phyloP scores from a whole-genome alignment of 2,888 invertebrate species.

The Tolmerus cingulatus region DNA sequence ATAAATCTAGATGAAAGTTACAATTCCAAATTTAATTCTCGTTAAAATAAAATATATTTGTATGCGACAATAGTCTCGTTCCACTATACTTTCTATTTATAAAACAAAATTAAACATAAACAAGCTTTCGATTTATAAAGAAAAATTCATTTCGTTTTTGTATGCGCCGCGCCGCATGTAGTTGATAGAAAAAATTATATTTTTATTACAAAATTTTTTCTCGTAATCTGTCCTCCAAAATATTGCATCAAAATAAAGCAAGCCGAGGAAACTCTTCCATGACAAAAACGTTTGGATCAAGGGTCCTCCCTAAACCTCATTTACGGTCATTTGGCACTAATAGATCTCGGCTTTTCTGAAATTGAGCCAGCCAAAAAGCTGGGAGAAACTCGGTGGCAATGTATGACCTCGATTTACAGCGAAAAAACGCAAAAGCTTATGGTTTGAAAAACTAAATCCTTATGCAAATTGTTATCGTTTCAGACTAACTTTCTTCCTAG shows the following conservation, averaged over 20 bases:
- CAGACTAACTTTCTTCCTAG: neutral
- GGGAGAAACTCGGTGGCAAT: neutral
- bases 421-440: neutral
- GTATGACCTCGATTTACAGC: neutral
- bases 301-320: neutral
- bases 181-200: neutral
- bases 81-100: no score
- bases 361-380: neutral
- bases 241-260: neutral
- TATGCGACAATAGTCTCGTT: no score
- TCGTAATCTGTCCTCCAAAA: neutral
- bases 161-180: neutral
- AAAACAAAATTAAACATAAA: no score
- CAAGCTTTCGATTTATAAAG: no score
- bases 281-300: neutral
- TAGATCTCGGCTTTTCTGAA: conserved; percentile 10
- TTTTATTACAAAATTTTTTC: neutral
- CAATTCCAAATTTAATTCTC: no score
- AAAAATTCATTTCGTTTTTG: neutral
- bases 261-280: neutral
- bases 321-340: conserved; percentile 24
- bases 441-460: neutral
- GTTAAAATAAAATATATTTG: no score
- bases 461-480: neutral
- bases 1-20: no score